Conservation (phyloP, 2,113 vertebrate genomes). For the Macquaria ambigua region DNA sequence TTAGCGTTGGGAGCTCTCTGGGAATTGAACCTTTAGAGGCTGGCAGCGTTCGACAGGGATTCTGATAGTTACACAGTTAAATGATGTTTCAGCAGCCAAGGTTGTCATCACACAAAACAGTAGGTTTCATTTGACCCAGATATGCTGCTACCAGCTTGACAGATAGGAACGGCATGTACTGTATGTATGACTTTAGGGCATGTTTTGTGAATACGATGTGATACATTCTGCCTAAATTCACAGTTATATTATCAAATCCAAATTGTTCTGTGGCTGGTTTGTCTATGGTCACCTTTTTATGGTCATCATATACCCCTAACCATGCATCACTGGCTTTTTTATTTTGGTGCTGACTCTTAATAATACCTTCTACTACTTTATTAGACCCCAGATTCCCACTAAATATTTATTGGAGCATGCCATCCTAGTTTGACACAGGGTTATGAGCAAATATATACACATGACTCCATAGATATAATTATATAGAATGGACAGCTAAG, state of each 20-base stretch:
- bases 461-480: slow-evolving; percentile 14
- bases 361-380: slow-evolving; percentile 9
- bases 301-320: neutral
- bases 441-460: slow-evolving; percentile 39
- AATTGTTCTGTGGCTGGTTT: neutral
- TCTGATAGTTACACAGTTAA: slow-evolving; percentile 24
- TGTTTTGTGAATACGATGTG: neutral
- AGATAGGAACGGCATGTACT: neutral
- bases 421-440: neutral
- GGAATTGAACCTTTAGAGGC: slow-evolving; percentile 17
- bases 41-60: slow-evolving; percentile 23
- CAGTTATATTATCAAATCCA: neutral
- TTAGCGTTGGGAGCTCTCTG: neutral
- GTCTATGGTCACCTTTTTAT: slow-evolving; percentile 9
- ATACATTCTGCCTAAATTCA: neutral
- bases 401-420: slow-evolving; percentile 32
- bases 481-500: neutral
- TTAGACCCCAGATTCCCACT: slow-evolving; percentile 9
- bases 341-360: neutral
- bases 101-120: slow-evolving; percentile 22
- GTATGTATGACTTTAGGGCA: neutral
- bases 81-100: slow-evolving; percentile 26
- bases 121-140: slow-evolving; percentile 48
- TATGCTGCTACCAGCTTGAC: slow-evolving; percentile 18
- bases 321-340: neutral